Conservation (phyloP, 53 echinoderm and acorn worm genomes). For the Stichopus horrens region DNA sequence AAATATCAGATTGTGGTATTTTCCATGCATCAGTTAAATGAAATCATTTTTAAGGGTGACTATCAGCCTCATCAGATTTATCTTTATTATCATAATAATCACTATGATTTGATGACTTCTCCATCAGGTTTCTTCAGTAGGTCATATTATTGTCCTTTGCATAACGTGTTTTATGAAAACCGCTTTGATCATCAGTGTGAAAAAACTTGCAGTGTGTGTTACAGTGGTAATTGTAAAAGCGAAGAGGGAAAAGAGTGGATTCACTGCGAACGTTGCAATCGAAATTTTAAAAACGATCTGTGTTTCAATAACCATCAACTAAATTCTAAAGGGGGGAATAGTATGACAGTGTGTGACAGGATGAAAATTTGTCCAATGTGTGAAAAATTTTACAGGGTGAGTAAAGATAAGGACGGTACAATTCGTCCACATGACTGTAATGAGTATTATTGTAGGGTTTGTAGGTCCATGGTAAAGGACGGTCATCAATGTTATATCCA, state of each 20-base stretch:
- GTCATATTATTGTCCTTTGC: not conserved
- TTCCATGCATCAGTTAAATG: not conserved
- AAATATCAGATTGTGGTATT: not conserved
- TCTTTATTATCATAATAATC: not conserved
- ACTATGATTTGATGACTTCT: not conserved
- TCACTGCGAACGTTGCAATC: not conserved
- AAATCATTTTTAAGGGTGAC: not conserved
- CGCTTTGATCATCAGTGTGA: not conserved
- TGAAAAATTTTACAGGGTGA: not conserved
- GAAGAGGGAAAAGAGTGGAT: not conserved
- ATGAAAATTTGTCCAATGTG: not conserved
- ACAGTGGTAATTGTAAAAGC: not conserved
- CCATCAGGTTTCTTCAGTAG: not conserved
- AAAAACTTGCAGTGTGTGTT: not conserved
- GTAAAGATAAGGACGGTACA: no score
- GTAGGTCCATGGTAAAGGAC: not conserved
- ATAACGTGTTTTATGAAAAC: not conserved
- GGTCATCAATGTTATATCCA: not conserved
- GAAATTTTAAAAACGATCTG: slow-evolving; percentile 1
- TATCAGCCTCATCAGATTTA: not conserved
- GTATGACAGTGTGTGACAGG: not conserved
- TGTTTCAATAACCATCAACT: not conserved
- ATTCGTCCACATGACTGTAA: not conserved
- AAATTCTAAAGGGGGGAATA: not conserved
- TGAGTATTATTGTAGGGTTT: not conserved